Conservation (phyloP, 1,140 invertebrate genomes). For the Drosophila sulfurigaster region DNA sequence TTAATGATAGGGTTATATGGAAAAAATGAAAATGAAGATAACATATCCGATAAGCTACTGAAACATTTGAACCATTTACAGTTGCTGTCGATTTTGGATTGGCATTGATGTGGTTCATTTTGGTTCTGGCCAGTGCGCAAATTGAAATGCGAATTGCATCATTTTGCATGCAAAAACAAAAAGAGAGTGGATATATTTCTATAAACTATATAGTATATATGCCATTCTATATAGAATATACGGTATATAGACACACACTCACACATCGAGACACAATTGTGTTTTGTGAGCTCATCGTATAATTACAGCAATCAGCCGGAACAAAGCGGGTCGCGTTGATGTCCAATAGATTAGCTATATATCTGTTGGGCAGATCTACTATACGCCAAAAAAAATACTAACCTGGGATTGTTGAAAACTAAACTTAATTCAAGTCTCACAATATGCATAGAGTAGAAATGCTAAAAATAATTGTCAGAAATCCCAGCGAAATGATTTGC, state of each 20-base stretch:
- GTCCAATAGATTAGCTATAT: constrained; percentile 13
- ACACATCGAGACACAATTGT: constrained; percentile 24
- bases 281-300: constrained; percentile 44
- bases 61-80: constrained; percentile 6
- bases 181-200: constrained; percentile 14
- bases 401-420: too few relatives aligned
- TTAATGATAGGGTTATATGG: neutral
- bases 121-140: constrained; percentile 22
- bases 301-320: constrained; percentile 51
- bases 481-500: neutral
- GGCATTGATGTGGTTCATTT: neutral
- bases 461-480: neutral
- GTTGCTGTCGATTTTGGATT: constrained; percentile 10
- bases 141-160: constrained; percentile 36
- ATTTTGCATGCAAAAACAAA: constrained; percentile 26
- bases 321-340: constrained; percentile 36
- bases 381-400: neutral
- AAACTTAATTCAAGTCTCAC: too few relatives aligned
- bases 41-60: constrained; percentile 16
- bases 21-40: neutral
- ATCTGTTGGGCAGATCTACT: neutral
- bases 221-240: constrained; percentile 1
- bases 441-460: neutral
- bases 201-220: constrained; percentile 5
- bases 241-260: neutral